Evolutionary conservation across 2,888 invertebrate genomes (phyloP), one percentile per base, ranked within the genome.

Genomic region (Anagyrus pseudococci): DNA sequence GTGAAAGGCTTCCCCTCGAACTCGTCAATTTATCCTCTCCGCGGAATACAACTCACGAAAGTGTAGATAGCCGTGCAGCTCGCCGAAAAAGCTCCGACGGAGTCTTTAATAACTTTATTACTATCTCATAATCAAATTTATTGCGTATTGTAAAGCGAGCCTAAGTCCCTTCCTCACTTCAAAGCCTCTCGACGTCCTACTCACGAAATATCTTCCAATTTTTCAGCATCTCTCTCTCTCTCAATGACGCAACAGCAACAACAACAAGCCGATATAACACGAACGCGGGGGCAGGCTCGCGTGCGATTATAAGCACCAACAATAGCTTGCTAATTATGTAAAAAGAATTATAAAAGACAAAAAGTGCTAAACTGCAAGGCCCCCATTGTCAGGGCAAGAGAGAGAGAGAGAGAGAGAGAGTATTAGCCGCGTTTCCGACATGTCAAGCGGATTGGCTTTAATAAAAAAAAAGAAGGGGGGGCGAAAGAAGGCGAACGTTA

Each of bases 321-420:
- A 64, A 64, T 64, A 37, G 59, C 48, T 25, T 37, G 37, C 59
- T 56, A 64, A 64, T 64, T 59, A 64, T 41, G 54, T 37, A 49
- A 52, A 53, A 33, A 40, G 25, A 23, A 20, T 29, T 19, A 8
- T 22, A 15, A 23, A 17, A n/a, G 20, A 37, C 33, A 26, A 46
- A 49, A 49, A 49, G 41, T 1, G 17, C n/a, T n/a, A n/a, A n/a
- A n/a, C n/a, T n/a, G n/a, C n/a, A n/a, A n/a, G n/a, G n/a, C 20
- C n/a, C 4, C 17, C 26, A 46, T 22, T 10, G 46, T 19, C 19
- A 4, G 17, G 23, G 29, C 20, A 33, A n/a, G 10, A 15, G 25
- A 43, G 47, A 15, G 22, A 40, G 22, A 25, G 29, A 25, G 20
- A 4, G 15, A 23, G n/a, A n/a, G n/a, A n/a, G n/a, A n/a, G n/a